These are phyloP conservation scores for Patiria pectinifera DNA, from an alignment of 53 echinoderm and acorn worm species.

Conservation along the genomic window DNA sequence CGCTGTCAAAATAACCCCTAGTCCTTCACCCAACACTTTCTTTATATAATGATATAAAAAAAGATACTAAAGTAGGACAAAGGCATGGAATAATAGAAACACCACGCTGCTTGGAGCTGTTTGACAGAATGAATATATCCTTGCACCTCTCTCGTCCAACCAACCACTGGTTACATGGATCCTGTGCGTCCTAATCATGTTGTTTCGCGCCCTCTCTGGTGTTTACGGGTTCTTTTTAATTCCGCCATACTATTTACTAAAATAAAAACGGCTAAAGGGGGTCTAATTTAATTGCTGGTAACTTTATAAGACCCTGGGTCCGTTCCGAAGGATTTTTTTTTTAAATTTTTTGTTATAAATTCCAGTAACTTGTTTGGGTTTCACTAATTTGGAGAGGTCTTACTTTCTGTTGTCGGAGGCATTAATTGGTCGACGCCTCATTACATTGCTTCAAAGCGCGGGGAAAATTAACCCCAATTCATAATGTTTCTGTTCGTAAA, in stretches of 20 bases:
- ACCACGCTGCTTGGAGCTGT: conserved; percentile 42
- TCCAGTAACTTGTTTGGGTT: conserved; percentile 32
- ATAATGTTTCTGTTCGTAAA: not conserved
- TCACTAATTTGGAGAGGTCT: not conserved
- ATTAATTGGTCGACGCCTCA: conserved; percentile 59
- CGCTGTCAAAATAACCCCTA: conserved; percentile 65
- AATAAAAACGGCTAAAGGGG: conserved; percentile 25
- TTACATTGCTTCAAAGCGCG: conserved; percentile 15
- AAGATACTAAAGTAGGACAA: conserved; percentile 53
- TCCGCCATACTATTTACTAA: not conserved
- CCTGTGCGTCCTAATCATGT: conserved; percentile 28
- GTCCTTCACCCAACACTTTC: conserved; percentile 40
- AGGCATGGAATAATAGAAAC: conserved; percentile 50
- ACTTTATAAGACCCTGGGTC: conserved; percentile 49
- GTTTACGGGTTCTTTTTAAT: conserved; percentile 3
- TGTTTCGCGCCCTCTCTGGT: conserved; percentile 7
- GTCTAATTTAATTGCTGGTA: conserved; percentile 61
- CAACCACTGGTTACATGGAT: conserved; percentile 9
- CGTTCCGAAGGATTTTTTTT: conserved; percentile 17
- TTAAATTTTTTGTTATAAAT: not conserved
- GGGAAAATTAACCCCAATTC: conserved; percentile 27
- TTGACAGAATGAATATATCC: conserved; percentile 30
- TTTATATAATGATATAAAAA: conserved; percentile 10
- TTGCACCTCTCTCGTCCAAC: conserved; percentile 3
- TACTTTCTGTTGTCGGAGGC: not conserved